phyloP scores from a whole-genome alignment of 2,113 vertebrate species.

The Bujurquina vittata region DNA sequence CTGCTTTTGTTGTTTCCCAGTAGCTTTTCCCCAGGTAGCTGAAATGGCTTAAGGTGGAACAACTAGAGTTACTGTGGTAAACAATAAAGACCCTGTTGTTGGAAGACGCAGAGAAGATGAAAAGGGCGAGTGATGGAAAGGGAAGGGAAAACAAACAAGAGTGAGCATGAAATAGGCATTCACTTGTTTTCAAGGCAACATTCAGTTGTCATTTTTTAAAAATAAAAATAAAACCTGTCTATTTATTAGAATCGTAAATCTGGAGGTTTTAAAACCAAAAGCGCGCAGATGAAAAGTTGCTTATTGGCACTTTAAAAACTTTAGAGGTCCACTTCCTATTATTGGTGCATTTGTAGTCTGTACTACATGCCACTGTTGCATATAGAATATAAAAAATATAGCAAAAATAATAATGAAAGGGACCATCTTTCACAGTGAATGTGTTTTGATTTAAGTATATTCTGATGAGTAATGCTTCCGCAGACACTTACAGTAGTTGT shows the following conservation, averaged over 20 bases:
- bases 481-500: neutral
- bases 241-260: neutral
- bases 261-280: neutral
- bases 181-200: neutral
- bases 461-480: neutral
- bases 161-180: neutral
- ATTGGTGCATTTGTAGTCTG: neutral
- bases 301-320: neutral
- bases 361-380: no score
- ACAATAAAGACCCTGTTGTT: neutral
- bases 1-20: neutral
- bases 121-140: neutral
- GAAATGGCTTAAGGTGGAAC: constrained; percentile 10
- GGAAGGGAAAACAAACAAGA: neutral
- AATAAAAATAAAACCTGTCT: neutral
- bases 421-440: neutral
- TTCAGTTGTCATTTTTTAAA: neutral
- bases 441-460: neutral
- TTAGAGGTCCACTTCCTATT: neutral
- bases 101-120: neutral
- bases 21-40: neutral
- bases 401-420: neutral
- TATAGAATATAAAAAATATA: no score
- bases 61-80: neutral
- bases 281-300: neutral